Evolutionary conservation across 2,113 vertebrate species (phyloP).

Genomic region (Takifugu flavidus): DNA sequence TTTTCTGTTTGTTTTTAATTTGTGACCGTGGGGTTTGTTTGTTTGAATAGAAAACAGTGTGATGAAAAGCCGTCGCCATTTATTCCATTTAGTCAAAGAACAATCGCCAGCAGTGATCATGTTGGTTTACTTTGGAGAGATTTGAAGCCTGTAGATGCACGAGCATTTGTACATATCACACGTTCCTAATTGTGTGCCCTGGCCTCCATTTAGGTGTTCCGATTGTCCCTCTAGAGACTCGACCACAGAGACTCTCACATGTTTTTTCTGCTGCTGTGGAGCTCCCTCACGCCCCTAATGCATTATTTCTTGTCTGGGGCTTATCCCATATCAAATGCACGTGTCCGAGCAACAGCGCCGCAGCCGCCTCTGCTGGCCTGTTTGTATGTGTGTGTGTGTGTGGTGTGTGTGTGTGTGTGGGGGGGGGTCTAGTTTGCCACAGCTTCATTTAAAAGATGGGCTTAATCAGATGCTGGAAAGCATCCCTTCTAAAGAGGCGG

Average conservation of each 20-base stretch:
- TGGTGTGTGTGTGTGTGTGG: not conserved
- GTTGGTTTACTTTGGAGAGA: constrained; percentile 21
- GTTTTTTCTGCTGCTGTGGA: constrained; percentile 33
- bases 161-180: constrained; percentile 8
- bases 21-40: constrained; percentile 62
- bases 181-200: constrained; percentile 11
- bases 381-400: constrained; percentile 23
- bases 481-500: constrained; percentile 7
- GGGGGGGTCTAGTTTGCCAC: constrained; percentile 9
- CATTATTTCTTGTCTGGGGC: constrained; percentile 45
- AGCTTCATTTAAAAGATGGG: constrained; percentile 25
- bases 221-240: constrained; percentile 23
- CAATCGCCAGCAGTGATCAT: constrained; percentile 32
- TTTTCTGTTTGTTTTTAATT: constrained; percentile 65
- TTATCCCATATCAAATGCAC: constrained; percentile 38
- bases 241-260: constrained; percentile 32
- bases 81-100: constrained; percentile 45
- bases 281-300: constrained; percentile 36
- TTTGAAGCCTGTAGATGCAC: constrained; percentile 3
- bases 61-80: constrained; percentile 53
- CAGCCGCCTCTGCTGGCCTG: constrained; percentile 29
- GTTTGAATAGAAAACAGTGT: constrained; percentile 65
- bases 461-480: constrained; percentile 23
- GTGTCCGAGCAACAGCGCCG: constrained; percentile 28
- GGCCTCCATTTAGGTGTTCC: constrained; percentile 21